Conservation (phyloP, 2,888 invertebrate genomes). For the Colostygia pectinataria region DNA sequence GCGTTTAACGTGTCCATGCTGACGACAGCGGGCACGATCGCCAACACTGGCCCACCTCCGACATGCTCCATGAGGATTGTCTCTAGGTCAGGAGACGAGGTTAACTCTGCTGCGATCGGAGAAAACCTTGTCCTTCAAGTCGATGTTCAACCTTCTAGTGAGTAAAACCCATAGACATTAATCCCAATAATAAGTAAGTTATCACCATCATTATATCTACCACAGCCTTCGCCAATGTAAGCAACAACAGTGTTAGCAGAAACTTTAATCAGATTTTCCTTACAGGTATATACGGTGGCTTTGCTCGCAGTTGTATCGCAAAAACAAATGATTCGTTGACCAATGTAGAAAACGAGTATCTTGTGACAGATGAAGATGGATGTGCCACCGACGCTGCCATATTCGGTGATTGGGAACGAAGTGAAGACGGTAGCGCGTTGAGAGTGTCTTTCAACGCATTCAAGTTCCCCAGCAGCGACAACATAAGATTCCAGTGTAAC, state of each 20-base stretch:
- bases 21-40: conserved; percentile 96
- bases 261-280: neutral
- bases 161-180: conserved; percentile 26
- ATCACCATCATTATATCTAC: too few relatives aligned
- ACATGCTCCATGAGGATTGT: conserved; percentile 96
- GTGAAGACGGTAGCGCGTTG: conserved; percentile 91
- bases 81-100: conserved; percentile 92
- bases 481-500: conserved; percentile 97
- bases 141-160: conserved; percentile 90
- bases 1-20: conserved; percentile 98
- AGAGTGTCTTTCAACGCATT: conserved; percentile 96
- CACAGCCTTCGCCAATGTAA: too few relatives aligned
- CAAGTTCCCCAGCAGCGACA: conserved; percentile 97
- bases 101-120: conserved; percentile 95
- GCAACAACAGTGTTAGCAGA: too few relatives aligned
- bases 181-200: too few relatives aligned
- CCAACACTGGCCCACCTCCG: conserved; percentile 97
- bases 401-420: conserved; percentile 96
- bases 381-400: conserved; percentile 96
- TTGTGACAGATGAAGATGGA: conserved; percentile 96
- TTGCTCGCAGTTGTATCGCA: conserved; percentile 95
- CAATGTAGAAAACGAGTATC: conserved; percentile 93
- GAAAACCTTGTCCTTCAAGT: conserved; percentile 94
- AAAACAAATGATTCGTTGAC: conserved; percentile 92
- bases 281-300: conserved; percentile 94